Base-by-base conservation (phyloP, 2,113 vertebrate genomes). In the Lynx canadensis region DNA sequence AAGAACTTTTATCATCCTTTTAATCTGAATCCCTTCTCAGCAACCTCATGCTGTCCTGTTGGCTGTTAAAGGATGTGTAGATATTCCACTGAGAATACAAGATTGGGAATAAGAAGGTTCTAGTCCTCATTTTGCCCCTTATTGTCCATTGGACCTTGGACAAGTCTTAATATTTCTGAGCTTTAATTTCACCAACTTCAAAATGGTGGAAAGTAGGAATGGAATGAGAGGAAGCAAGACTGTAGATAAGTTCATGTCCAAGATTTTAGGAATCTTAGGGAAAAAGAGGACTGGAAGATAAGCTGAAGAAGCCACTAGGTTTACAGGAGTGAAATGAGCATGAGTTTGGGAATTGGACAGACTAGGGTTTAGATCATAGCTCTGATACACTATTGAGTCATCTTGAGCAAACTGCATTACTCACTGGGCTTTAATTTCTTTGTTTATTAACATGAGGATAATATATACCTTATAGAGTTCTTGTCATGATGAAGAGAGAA, bases 91-190 rank as follows among this genome's bases (percentile, higher is more conserved):
- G n/a, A 76, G 63, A 96, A 92, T 27, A 66, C 48, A 98, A 80
- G 68, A 55, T 4, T 76, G 15, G 23, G n/a, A 83, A 83, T 74
- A 89, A 89, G 25, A 97, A 95, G 21, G 29, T 73, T 95, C 41
- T 86, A 86, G 38, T 91, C n/a, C 14, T 96, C 33, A 36, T 83
- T 91, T 92, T 94, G 11, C 14, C 41, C 79, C 36, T 97, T 78
- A 88, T 23, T 78, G 50, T 60, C 25, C 33, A 91, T 73, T 19
- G 63, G 38, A 80, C 1, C n/a, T 68, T 74, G 14, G 73, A 48
- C 9, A 83, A 66, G 23, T 57, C 41, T 93, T 93, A 94, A 41
- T 96, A 84, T 79, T 88, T 95, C 33, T 93, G 68, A 97, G 50
- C 31, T 96, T 80, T 71, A 78, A n/a, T 74, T 95, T 93, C 29